Evolutionary conservation across 2,888 invertebrate genomes (phyloP).

Genomic region (Agrochola lota): DNA sequence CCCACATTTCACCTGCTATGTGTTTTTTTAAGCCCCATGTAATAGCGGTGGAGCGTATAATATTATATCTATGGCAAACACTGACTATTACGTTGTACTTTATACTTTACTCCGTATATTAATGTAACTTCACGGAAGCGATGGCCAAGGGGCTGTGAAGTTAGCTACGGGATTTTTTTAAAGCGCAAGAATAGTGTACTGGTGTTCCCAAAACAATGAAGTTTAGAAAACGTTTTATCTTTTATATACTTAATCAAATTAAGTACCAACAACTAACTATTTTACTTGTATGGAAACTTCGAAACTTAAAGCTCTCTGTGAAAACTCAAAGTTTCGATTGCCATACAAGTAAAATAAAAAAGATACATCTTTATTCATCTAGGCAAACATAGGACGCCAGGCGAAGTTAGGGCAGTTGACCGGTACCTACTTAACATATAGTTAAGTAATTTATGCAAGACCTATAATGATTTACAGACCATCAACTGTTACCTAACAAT

Average conservation of each 20-base stretch:
- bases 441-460: neutral
- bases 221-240: neutral
- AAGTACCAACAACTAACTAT: neutral
- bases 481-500: neutral
- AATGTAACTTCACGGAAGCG: neutral
- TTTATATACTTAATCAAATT: neutral
- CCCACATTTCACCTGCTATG: no score
- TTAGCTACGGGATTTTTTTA: neutral
- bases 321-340: no score
- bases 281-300: no score
- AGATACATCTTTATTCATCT: no score
- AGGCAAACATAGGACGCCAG: no score
- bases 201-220: neutral
- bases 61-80: neutral
- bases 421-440: neutral
- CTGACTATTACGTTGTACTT: slow-evolving; percentile 2
- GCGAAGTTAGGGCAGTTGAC: no score
- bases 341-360: no score
- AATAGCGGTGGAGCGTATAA: neutral
- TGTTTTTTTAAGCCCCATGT: no score
- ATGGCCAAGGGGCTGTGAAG: neutral
- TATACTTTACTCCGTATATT: neutral
- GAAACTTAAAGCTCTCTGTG: no score
- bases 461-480: neutral
- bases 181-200: neutral